A percentile compares a stretch with the other conserved stretches of the same genome.
Conservation (phyloP, 2,113 vertebrate species). For the Sorex fumeus region DNA sequence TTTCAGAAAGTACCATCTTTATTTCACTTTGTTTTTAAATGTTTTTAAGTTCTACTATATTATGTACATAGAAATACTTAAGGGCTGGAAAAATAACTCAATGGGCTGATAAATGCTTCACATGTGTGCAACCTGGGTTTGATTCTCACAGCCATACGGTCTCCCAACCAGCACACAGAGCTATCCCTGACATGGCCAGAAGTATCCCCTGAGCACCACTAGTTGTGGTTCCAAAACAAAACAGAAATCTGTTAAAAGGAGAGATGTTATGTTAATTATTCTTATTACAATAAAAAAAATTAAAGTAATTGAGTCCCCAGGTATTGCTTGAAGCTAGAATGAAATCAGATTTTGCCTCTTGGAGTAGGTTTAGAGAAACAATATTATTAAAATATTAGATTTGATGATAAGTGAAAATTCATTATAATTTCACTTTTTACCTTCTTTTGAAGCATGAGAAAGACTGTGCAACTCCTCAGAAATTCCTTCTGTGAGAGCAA, state of each 20-base stretch:
- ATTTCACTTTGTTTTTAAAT: not conserved
- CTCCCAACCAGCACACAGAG: too few species aligned
- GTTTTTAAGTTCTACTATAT: not conserved
- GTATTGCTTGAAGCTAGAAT: not conserved
- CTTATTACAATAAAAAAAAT: not conserved
- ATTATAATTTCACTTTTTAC: slow-evolving; percentile 35
- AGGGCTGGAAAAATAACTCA: too few species aligned
- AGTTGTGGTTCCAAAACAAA: too few species aligned
- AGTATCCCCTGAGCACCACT: too few species aligned
- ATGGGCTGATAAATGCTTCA: not conserved
- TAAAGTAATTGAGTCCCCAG: not conserved
- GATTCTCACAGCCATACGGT: too few species aligned
- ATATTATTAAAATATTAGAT: not conserved
- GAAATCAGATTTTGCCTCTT: not conserved
- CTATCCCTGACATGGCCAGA: too few species aligned
- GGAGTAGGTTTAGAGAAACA: not conserved
- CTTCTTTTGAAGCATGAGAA: not conserved
- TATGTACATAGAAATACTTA: too few species aligned
- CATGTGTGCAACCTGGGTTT: not conserved
- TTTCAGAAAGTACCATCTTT: not conserved
- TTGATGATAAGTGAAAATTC: not conserved
- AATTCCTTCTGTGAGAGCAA: not conserved
- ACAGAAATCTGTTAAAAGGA: not conserved
- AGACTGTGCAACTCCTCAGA: not conserved
- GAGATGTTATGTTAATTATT: not conserved